A percentile compares a stretch with the other conserved stretches of the same genome.
Evolutionary conservation across 1,140 invertebrate species (phyloP).

Genomic region (Ostrea denselamellosa): DNA sequence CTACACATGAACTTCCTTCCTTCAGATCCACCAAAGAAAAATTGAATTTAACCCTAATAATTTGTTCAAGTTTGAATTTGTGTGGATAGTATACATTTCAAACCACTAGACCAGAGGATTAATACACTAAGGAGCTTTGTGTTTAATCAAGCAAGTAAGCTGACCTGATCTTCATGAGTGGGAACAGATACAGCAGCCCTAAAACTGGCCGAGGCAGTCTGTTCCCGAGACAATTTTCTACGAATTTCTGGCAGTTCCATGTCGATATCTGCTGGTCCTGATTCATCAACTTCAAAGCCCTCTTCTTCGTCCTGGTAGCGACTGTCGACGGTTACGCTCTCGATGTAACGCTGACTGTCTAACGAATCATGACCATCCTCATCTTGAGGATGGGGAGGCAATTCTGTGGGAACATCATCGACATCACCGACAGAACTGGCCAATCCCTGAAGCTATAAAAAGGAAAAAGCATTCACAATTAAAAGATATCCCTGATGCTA

Average conservation of each 20-base stretch:
- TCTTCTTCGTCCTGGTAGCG: constrained; percentile 38
- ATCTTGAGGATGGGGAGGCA: constrained; percentile 28
- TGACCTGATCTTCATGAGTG: background rate
- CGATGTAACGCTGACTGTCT: constrained; percentile 53
- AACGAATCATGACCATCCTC: constrained; percentile 42
- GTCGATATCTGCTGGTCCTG: constrained; percentile 48
- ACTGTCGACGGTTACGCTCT: constrained; percentile 51
- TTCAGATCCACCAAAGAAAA: background rate
- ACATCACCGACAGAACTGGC: constrained; percentile 47
- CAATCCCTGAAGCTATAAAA: constrained; percentile 41
- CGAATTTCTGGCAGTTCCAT: constrained; percentile 47
- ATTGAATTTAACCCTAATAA: background rate
- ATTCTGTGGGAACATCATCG: constrained; percentile 19
- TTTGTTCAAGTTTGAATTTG: no score
- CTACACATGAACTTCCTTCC: background rate
- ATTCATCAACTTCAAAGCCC: constrained; percentile 38
- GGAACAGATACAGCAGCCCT: constrained; percentile 27
- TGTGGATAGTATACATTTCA: no score
- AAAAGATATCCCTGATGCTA: no score
- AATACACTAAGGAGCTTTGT: no score
- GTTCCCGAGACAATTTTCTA: constrained; percentile 50
- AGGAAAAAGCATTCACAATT: no score
- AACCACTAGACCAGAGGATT: no score
- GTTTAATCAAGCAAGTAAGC: background rate
- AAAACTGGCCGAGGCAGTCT: constrained; percentile 51